phyloP scores from a whole-genome alignment of 2,888 invertebrate genomes.

The Brenthis hecate region DNA sequence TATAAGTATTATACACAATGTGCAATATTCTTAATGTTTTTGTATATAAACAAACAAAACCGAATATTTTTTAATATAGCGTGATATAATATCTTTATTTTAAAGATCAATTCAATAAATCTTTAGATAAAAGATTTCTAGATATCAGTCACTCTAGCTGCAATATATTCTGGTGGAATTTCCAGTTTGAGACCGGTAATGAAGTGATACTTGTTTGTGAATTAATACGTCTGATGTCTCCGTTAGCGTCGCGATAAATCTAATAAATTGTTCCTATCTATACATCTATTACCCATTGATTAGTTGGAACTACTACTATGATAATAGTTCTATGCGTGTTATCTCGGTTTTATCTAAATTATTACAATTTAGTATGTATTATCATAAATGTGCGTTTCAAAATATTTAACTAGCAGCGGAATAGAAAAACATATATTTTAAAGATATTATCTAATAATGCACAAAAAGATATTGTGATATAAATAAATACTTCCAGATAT shows the following conservation, averaged over 20 bases:
- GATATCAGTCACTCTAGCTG: slow-evolving; percentile 12
- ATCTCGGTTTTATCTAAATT: not conserved
- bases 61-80: too few relatives aligned
- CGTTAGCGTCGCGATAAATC: slow-evolving; percentile 8
- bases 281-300: slow-evolving; percentile 17
- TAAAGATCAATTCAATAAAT: slow-evolving; percentile 6
- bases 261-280: slow-evolving; percentile 11
- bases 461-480: not conserved
- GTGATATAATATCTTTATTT: too few relatives aligned
- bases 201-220: slow-evolving; percentile 25
- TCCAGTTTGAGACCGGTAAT: slow-evolving; percentile 28
- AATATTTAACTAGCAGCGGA: too few relatives aligned
- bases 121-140: slow-evolving; percentile 8
- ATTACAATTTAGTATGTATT: too few relatives aligned
- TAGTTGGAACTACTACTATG: slow-evolving; percentile 9
- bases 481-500: not conserved
- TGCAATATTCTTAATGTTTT: too few relatives aligned
- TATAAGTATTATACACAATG: too few relatives aligned
- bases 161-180: slow-evolving; percentile 10
- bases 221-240: slow-evolving; percentile 22
- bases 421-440: too few relatives aligned
- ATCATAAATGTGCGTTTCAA: too few relatives aligned
- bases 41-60: too few relatives aligned
- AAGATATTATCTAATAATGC: too few relatives aligned
- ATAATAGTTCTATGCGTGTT: not conserved